These are phyloP conservation scores for Pantelozetes paolii DNA, from an alignment of 2,888 invertebrate species.

Conservation along the genomic window DNA sequence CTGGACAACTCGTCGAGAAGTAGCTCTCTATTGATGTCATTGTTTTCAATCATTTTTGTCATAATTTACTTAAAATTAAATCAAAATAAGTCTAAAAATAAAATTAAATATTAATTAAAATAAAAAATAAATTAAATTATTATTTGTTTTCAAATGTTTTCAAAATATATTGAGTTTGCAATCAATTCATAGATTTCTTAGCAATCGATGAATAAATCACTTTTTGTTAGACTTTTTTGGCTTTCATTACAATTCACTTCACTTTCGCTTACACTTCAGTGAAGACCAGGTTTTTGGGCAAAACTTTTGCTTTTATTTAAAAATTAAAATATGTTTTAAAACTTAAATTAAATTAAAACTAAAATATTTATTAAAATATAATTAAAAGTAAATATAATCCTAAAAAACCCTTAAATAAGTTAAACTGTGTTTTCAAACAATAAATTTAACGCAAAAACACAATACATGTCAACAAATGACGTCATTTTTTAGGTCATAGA, in stretches of 20 bases:
- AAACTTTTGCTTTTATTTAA: too few species aligned
- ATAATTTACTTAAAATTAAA: too few species aligned
- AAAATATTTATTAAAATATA: neutral
- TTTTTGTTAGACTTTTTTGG: neutral
- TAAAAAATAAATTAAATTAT: neutral
- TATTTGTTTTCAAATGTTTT: neutral
- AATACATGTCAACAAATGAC: too few species aligned
- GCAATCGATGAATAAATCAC: too few species aligned
- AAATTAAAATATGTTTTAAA: neutral
- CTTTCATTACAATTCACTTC: neutral
- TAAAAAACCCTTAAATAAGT: neutral
- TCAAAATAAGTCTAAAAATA: too few species aligned
- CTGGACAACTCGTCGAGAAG: conserved; percentile 42
- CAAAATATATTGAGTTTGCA: neutral
- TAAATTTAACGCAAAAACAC: too few species aligned
- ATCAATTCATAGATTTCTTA: too few species aligned
- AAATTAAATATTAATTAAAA: too few species aligned
- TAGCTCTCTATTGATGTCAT: conserved; percentile 41
- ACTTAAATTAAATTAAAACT: neutral
- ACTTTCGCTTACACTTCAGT: too few species aligned
- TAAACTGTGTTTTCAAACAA: neutral
- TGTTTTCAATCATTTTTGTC: conserved; percentile 3
- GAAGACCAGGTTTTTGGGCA: too few species aligned
- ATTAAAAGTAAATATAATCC: neutral
- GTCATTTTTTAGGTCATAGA: too few species aligned